Percentiles rank a stretch among this genome's conserved stretches.
These are phyloP conservation scores for Drosophila arizonae DNA, from an alignment of 1,140 invertebrate species.

Conservation along the genomic window DNA sequence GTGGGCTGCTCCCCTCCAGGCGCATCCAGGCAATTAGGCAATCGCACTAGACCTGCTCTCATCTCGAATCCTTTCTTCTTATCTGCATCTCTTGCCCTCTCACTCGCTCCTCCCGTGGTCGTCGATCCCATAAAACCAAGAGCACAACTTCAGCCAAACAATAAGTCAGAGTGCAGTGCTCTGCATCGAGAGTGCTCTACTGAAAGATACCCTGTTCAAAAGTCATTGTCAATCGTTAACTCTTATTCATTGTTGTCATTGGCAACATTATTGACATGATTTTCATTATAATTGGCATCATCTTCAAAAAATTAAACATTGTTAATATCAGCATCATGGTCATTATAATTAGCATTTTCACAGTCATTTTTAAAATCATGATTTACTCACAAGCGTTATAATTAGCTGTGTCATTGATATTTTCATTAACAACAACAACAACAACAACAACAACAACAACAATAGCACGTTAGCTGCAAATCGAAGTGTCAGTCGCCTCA, in stretches of 20 bases:
- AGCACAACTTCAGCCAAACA: conserved; percentile 67
- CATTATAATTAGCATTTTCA: too few species aligned
- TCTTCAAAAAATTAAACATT: too few species aligned
- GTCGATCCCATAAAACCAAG: conserved; percentile 63
- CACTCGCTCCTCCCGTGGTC: conserved; percentile 5
- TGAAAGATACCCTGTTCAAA: neutral
- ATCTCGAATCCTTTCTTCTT: conserved; percentile 16
- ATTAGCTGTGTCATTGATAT: too few species aligned
- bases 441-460: conserved; percentile 33
- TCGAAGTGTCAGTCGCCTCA: conserved; percentile 72
- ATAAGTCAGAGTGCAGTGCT: conserved; percentile 29
- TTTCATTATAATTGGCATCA: too few species aligned
- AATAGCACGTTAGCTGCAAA: conserved; percentile 58
- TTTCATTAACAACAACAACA: conserved; percentile 56
- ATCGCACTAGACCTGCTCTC: conserved; percentile 54
- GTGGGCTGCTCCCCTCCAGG: neutral
- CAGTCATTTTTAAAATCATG: too few species aligned
- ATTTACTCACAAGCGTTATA: too few species aligned
- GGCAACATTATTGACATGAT: too few species aligned
- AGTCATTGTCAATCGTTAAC: too few species aligned
- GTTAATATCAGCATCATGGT: too few species aligned
- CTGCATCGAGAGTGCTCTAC: neutral
- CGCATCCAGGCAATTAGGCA: conserved; percentile 63
- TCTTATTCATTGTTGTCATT: too few species aligned
- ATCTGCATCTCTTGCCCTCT: neutral